These are phyloP conservation scores for Zhengitettix transpicula DNA, from an alignment of 2,888 invertebrate genomes.

Conservation along the genomic window DNA sequence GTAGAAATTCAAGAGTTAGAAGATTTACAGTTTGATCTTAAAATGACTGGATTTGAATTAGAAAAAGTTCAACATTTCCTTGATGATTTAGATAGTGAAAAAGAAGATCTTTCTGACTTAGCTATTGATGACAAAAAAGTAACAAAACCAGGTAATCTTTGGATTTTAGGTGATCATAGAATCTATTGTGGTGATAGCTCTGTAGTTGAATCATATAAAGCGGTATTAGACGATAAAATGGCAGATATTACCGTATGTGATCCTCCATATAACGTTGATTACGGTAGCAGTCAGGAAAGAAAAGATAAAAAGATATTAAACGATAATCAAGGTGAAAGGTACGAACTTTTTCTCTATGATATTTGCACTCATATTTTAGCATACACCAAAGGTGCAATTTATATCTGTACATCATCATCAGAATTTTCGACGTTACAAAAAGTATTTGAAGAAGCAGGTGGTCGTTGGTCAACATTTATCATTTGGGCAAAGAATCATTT, in stretches of 20 bases:
- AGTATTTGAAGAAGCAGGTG: not conserved
- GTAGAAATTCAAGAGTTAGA: not conserved
- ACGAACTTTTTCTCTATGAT: not conserved
- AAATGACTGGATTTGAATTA: not conserved
- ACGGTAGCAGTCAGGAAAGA: not conserved
- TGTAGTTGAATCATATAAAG: not conserved
- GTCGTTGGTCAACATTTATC: not conserved
- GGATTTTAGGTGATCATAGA: not conserved
- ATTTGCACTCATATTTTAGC: not conserved
- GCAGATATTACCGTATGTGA: not conserved
- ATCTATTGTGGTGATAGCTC: not conserved
- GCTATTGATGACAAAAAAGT: not conserved
- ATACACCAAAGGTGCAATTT: too few species aligned
- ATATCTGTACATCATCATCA: too few species aligned
- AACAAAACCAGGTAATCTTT: not conserved
- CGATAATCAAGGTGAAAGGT: not conserved
- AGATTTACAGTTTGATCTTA: not conserved
- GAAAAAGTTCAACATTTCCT: not conserved
- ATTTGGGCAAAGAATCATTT: not conserved
- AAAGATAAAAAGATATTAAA: not conserved
- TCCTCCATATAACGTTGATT: not conserved
- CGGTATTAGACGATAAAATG: not conserved
- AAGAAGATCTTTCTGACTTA: not conserved
- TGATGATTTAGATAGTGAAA: not conserved
- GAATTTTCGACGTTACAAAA: not conserved